Evolutionary conservation across 1,140 invertebrate genomes (phyloP).

Genomic region (Bombus confusus): DNA sequence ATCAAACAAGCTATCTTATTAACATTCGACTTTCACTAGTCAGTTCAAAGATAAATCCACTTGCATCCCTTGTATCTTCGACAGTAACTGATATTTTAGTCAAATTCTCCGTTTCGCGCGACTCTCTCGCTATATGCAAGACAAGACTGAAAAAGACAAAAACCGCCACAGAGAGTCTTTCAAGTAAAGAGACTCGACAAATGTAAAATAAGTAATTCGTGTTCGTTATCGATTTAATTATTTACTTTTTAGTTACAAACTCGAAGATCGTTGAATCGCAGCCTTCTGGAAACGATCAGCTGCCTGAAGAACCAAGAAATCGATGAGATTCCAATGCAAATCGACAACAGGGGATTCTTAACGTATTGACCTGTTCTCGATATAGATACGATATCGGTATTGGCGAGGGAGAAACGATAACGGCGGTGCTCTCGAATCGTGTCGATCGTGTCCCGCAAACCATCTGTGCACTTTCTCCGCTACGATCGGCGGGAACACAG

Average conservation of each 20-base stretch:
- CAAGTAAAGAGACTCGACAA: too few relatives aligned
- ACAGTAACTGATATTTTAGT: too few relatives aligned
- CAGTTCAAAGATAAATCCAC: too few relatives aligned
- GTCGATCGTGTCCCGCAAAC: conserved; percentile 7
- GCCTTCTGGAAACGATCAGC: neutral
- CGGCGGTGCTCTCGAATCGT: neutral
- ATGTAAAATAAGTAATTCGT: too few relatives aligned
- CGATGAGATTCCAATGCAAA: neutral
- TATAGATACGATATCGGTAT: neutral
- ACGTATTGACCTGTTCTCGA: neutral
- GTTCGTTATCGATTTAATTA: too few relatives aligned
- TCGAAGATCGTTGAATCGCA: neutral
- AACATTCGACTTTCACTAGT: too few relatives aligned
- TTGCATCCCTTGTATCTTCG: too few relatives aligned
- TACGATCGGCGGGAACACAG: neutral
- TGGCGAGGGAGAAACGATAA: neutral
- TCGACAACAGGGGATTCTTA: neutral
- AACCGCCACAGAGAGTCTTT: too few relatives aligned
- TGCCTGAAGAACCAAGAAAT: neutral
- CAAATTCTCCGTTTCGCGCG: too few relatives aligned
- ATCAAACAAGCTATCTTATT: too few relatives aligned
- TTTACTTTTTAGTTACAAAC: neutral
- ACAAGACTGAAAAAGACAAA: too few relatives aligned
- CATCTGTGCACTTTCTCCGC: conserved; percentile 31
- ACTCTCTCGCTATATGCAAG: too few relatives aligned